Base-by-base conservation (phyloP, 2,797 vertebrate species). In the Sciurus carolinensis region DNA sequence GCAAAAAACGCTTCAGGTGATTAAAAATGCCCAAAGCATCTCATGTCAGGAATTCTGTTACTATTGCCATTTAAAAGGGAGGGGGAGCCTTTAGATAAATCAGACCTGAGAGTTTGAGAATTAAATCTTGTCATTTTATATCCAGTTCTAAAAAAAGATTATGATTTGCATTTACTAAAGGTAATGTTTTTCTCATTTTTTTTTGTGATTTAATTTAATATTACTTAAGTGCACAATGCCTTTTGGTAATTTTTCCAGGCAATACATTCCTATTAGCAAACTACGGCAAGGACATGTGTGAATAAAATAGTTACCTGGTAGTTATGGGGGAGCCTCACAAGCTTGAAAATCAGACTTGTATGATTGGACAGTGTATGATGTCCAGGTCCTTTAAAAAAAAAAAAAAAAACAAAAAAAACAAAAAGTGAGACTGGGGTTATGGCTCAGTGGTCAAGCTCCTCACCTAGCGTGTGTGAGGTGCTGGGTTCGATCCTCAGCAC, bases 1-100 rank as follows among this genome's bases (percentile, higher is more conserved):
- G 36, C 22, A 72, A 52, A 52, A 96, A 95, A 93, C 33, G 69
- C 18, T 85, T 93, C 79, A 64, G 75, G 22, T 94, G 84, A 26
- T 39, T 96, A 90, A 95, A 86, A 93, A 91, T 76, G 30, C 24
- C 84, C 90, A 97, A 59, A 89, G 18, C 20, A 71, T 77, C 50
- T 72, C 87, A 57, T 76, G 47, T 89, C 77, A 82, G 39, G 79
- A 95, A 59, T 81, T 71, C 9, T 85, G 2, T 90, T 93, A 87
- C 44, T 44, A 3, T 17, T 54, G 13, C 30, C 44, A 26, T 95
- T 94, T 92, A 89, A 92, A 81, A 13, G 24, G 10, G 2, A 13
- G 17, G 7, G 44, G 18, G 39, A 28, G 12, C 28, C 3, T 44
- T 50, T 77, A 92, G 81, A 75, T 89, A 77, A 94, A 77, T 88